These are phyloP conservation scores for Pachyuromys duprasi DNA, from an alignment of 2,797 vertebrate genomes.

Conservation along the genomic window DNA sequence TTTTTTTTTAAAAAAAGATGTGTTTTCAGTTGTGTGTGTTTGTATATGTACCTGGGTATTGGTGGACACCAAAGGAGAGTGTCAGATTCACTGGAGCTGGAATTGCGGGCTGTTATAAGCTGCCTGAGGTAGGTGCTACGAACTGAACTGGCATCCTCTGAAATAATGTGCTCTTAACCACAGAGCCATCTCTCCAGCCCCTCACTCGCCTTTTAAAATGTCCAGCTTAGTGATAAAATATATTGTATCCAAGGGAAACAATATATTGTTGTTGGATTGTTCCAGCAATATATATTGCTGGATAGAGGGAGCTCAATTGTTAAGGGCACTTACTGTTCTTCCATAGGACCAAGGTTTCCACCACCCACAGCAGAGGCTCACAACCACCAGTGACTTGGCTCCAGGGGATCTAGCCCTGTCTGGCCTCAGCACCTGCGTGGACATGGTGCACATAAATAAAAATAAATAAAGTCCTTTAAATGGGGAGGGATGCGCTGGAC, in stretches of 20 bases:
- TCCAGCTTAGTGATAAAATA: background rate
- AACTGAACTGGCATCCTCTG: background rate
- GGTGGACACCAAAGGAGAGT: background rate
- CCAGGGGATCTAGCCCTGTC: background rate
- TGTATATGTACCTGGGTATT: background rate
- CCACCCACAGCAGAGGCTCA: background rate
- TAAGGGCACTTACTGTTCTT: background rate
- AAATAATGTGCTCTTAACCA: background rate
- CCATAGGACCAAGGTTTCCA: background rate
- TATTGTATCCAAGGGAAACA: background rate
- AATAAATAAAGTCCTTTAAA: background rate
- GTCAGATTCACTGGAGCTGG: background rate
- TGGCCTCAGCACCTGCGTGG: background rate
- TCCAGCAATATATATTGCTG: too few relatives aligned
- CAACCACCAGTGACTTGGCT: background rate
- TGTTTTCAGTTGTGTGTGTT: background rate
- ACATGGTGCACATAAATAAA: background rate
- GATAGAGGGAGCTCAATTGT: background rate
- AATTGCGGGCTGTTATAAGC: background rate
- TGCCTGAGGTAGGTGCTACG: background rate
- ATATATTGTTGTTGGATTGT: too few relatives aligned
- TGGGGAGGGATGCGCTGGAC: background rate
- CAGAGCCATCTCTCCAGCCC: background rate
- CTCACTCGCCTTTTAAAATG: background rate
- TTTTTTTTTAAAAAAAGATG: background rate